Percentiles rank a stretch among this genome's conserved stretches.
Evolutionary conservation across 2,888 invertebrate genomes (phyloP).

Genomic region (Tenthredo scrophulariae): DNA sequence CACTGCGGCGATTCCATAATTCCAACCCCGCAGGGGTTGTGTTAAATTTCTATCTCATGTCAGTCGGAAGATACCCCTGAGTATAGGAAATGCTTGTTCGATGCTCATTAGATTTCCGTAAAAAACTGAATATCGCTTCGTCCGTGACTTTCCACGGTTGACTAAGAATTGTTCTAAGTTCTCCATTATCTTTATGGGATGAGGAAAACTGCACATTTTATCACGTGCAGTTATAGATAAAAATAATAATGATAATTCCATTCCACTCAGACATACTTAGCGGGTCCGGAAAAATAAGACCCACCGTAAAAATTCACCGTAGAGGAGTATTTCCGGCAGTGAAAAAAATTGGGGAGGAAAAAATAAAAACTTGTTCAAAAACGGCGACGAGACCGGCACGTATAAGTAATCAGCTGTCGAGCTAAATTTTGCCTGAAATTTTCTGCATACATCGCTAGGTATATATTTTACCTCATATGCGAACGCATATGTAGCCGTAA

Average conservation of each 20-base stretch:
- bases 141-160: too few species aligned
- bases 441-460: background rate
- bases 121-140: too few species aligned
- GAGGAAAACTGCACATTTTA: background rate
- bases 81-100: too few species aligned
- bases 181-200: too few species aligned
- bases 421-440: background rate
- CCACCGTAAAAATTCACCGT: background rate
- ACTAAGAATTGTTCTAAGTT: too few species aligned
- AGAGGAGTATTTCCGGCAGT: background rate
- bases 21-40: background rate
- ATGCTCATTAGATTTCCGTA: too few species aligned
- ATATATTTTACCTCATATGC: background rate
- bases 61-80: too few species aligned
- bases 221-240: background rate
- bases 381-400: background rate
- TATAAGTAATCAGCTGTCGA: conserved; percentile 19
- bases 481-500: background rate
- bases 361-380: background rate
- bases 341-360: background rate
- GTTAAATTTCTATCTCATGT: background rate
- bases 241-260: background rate
- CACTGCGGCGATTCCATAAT: background rate
- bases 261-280: background rate
- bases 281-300: background rate